A percentile compares a stretch with the other conserved stretches of the same genome.
phyloP scores from a whole-genome alignment of 2,888 invertebrate genomes.

The Drosophila fulvimacula region DNA sequence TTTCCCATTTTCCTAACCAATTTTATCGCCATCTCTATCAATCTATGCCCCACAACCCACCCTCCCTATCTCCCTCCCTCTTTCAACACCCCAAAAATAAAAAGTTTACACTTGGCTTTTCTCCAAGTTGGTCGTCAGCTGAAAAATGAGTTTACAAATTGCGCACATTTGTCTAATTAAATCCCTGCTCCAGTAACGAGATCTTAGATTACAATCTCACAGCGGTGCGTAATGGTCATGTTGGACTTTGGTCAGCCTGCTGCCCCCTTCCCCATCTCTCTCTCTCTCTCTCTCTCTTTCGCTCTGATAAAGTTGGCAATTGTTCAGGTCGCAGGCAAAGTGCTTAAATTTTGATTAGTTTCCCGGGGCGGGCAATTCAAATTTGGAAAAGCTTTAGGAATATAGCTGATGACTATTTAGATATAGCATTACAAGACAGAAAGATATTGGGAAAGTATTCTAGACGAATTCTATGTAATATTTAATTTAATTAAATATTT shows the following conservation, averaged over 20 bases:
- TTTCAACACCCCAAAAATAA: conserved; percentile 61
- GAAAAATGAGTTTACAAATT: conserved; percentile 85
- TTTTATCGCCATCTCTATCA: conserved; percentile 29
- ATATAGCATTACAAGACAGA: background rate
- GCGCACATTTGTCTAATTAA: conserved; percentile 84
- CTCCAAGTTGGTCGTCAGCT: conserved; percentile 71
- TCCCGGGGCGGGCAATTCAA: conserved; percentile 6
- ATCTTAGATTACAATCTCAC: conserved; percentile 76
- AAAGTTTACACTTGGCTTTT: conserved; percentile 72
- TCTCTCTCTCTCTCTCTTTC: background rate
- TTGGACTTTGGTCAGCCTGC: conserved; percentile 45
- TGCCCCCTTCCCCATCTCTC: background rate
- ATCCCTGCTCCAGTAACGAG: conserved; percentile 80
- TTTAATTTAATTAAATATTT: too few relatives aligned
- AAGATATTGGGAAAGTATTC: too few relatives aligned
- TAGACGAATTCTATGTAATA: too few relatives aligned
- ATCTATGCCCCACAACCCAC: background rate
- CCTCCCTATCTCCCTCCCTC: conserved; percentile 11
- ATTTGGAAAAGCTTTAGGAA: conserved; percentile 4
- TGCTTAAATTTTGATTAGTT: conserved; percentile 40
- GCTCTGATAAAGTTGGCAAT: conserved; percentile 21
- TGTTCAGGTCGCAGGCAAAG: conserved; percentile 31
- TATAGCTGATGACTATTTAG: background rate
- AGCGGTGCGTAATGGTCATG: conserved; percentile 60
- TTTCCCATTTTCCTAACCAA: conserved; percentile 49